These are phyloP conservation scores for Pseudomugil tenellus DNA, from an alignment of 2,797 vertebrate genomes.

Conservation along the genomic window DNA sequence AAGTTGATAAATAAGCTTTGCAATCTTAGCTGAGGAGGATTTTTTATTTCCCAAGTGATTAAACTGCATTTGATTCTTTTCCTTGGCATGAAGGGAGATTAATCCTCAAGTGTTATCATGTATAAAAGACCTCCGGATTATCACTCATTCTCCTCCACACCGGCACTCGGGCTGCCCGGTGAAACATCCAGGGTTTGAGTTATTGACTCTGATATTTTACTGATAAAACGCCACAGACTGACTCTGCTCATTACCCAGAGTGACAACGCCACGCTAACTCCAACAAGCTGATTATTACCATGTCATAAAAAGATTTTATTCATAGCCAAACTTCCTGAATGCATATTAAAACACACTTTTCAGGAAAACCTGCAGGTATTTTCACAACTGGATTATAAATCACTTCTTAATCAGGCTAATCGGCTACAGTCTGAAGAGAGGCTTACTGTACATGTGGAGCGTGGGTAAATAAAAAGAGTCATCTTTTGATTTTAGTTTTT, in stretches of 20 bases:
- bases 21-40: not conserved
- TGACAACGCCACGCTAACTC: conserved; percentile 10
- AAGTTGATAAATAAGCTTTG: not conserved
- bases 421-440: conserved; percentile 25
- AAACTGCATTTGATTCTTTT: not conserved
- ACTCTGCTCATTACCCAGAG: conserved; percentile 28
- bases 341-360: conserved; percentile 49
- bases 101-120: not conserved
- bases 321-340: conserved; percentile 43
- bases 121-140: not conserved
- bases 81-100: not conserved
- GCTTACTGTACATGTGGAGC: conserved; percentile 5
- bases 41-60: not conserved
- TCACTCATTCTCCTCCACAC: not conserved
- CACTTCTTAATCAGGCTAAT: conserved; percentile 52
- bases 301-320: conserved; percentile 36
- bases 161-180: not conserved
- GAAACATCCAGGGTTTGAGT: not conserved
- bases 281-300: conserved; percentile 35
- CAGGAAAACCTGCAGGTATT: conserved; percentile 44
- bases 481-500: not conserved
- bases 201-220: not conserved
- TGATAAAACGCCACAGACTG: not conserved
- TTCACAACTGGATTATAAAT: conserved; percentile 52
- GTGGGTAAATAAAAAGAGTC: conserved; percentile 11